Percentiles rank a stretch among this genome's conserved stretches.
These are phyloP conservation scores for Orgyia antiqua DNA, from an alignment of 2,888 invertebrate species.

Conservation along the genomic window DNA sequence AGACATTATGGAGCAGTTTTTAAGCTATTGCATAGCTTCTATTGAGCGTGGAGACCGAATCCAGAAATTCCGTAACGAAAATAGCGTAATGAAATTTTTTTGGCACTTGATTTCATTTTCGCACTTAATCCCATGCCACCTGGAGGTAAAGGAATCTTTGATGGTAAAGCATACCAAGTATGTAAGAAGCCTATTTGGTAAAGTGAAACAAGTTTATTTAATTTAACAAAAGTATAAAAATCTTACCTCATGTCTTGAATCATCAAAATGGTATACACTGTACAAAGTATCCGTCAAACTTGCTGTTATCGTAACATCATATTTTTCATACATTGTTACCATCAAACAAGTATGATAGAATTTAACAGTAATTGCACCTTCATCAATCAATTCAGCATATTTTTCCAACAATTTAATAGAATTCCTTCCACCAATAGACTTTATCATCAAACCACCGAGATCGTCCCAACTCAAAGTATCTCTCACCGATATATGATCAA, in stretches of 20 bases:
- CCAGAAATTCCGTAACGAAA: too few species aligned
- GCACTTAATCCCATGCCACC: too few species aligned
- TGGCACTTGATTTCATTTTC: too few species aligned
- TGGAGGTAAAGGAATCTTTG: too few species aligned
- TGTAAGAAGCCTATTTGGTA: too few species aligned
- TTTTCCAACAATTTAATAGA: conserved; percentile 77
- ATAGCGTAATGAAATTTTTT: too few species aligned
- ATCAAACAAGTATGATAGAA: conserved; percentile 79
- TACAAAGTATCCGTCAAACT: conserved; percentile 63
- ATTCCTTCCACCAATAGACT: conserved; percentile 77
- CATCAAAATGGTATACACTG: conserved; percentile 52
- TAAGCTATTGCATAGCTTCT: too few species aligned
- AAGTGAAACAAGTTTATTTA: too few species aligned
- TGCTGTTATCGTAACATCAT: conserved; percentile 45
- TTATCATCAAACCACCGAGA: conserved; percentile 77
- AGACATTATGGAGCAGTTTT: too few species aligned
- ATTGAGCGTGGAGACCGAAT: too few species aligned
- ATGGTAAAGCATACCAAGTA: too few species aligned
- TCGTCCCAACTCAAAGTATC: conserved; percentile 79
- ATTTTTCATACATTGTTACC: conserved; percentile 61
- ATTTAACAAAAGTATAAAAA: too few species aligned
- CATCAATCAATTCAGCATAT: conserved; percentile 73
- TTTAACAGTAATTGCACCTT: conserved; percentile 77
- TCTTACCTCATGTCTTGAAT: conserved; percentile 57
- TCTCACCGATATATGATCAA: conserved; percentile 60